A percentile compares a stretch with the other conserved stretches of the same genome.
These are phyloP conservation scores for Nothobranchius furzeri DNA, from an alignment of 2,113 vertebrate species.

Conservation along the genomic window DNA sequence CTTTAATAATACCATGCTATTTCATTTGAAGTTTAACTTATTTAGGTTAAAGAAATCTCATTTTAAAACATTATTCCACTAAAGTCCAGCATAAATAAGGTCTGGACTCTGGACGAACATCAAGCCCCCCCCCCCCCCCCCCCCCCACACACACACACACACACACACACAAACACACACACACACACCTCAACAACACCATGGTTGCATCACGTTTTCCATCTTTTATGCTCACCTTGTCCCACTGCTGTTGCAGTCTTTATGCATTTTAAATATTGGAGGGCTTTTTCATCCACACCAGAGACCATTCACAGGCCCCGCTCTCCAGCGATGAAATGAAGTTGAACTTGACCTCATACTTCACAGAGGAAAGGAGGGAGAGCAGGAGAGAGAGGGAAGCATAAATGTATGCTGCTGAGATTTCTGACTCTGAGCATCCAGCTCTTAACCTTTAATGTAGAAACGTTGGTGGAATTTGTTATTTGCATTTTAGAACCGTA, in stretches of 20 bases:
- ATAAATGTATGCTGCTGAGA: conserved; percentile 3
- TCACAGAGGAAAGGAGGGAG: conserved; percentile 12
- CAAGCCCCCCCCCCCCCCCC: no score
- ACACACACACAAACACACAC: no score
- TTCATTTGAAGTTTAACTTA: no score
- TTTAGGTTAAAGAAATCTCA: no score
- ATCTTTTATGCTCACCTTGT: conserved; percentile 14
- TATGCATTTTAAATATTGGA: conserved; percentile 37
- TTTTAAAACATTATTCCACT: no score
- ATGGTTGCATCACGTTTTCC: conserved; percentile 17
- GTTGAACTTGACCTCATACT: conserved; percentile 44
- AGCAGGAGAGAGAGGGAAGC: conserved; percentile 8
- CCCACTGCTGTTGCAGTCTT: conserved; percentile 19
- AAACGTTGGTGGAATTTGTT: conserved; percentile 2
- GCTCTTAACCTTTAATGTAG: conserved; percentile 17
- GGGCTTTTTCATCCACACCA: conserved; percentile 36
- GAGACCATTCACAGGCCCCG: conserved; percentile 15
- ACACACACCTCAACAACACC: not conserved
- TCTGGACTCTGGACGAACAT: no score
- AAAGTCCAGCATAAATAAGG: no score
- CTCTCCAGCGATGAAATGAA: conserved; percentile 21
- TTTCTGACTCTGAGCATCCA: conserved; percentile 3
- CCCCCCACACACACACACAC: no score
- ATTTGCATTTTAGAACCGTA: conserved; percentile 4
- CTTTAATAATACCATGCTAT: no score